phyloP scores from a whole-genome alignment of 2,113 vertebrate genomes.

The Colaptes auratus region DNA sequence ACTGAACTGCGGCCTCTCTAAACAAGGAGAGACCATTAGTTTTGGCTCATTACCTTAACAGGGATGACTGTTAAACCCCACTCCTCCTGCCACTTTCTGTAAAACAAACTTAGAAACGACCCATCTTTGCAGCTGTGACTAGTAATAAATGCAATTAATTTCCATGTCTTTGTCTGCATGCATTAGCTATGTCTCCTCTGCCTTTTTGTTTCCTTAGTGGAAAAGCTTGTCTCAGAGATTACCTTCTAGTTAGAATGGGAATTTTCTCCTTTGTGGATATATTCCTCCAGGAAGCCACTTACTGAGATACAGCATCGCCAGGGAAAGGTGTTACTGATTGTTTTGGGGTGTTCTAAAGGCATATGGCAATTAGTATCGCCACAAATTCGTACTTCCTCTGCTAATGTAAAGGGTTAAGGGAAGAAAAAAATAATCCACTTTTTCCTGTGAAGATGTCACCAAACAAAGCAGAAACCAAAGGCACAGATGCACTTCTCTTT shows the following conservation, averaged over 20 bases:
- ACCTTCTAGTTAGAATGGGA: constrained; percentile 73
- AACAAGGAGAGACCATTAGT: constrained; percentile 53
- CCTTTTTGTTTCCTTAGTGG: constrained; percentile 22
- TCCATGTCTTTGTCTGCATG: constrained; percentile 71
- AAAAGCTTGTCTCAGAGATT: constrained; percentile 58
- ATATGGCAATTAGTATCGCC: constrained; percentile 22
- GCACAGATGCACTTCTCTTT: constrained; percentile 62
- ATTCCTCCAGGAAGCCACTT: constrained; percentile 57
- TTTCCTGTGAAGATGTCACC: constrained; percentile 53
- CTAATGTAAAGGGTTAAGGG: constrained; percentile 63
- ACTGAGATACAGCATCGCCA: neutral
- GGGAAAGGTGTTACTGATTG: constrained; percentile 10
- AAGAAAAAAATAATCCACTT: constrained; percentile 12
- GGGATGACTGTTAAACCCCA: constrained; percentile 48
- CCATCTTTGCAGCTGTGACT: constrained; percentile 48
- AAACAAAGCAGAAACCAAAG: constrained; percentile 63
- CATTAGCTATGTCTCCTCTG: constrained; percentile 18
- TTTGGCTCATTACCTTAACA: constrained; percentile 60
- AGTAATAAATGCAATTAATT: constrained; percentile 71
- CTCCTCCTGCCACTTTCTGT: neutral
- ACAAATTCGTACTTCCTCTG: constrained; percentile 68
- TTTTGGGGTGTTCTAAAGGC: neutral
- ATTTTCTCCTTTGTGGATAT: constrained; percentile 58
- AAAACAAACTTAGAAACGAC: constrained; percentile 63
- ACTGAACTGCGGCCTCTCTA: constrained; percentile 33